These are phyloP conservation scores for Zosterops pallidus DNA, from an alignment of 2,113 vertebrate species.

Conservation along the genomic window DNA sequence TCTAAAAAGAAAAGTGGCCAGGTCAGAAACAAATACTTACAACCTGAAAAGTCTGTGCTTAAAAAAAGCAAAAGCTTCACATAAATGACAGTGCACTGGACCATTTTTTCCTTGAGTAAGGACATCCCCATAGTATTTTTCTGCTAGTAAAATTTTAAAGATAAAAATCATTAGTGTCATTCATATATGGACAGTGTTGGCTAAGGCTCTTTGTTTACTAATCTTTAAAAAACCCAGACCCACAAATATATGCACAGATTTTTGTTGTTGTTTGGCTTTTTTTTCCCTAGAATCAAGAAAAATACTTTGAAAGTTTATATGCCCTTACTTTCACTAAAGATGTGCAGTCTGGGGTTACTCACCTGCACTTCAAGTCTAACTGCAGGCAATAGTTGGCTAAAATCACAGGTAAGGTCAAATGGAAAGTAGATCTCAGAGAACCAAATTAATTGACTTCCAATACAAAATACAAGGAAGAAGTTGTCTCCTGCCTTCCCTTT, in stretches of 20 bases:
- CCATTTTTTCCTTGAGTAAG: slow-evolving; percentile 13
- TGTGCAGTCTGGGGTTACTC: neutral
- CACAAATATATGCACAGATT: neutral
- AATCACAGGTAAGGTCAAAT: slow-evolving; percentile 45
- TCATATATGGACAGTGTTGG: neutral
- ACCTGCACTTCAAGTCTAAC: neutral
- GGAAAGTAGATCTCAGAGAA: neutral
- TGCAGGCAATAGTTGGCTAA: neutral
- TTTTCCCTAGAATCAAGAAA: neutral
- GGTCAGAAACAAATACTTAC: slow-evolving; percentile 51
- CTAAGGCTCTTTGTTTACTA: neutral
- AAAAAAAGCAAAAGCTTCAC: slow-evolving; percentile 55
- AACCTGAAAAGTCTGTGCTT: slow-evolving; percentile 50
- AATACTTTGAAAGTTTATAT: neutral
- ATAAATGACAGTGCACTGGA: slow-evolving; percentile 34
- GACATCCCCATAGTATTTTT: neutral
- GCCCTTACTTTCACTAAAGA: neutral
- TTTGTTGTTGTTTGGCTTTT: neutral
- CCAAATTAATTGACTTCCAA: neutral
- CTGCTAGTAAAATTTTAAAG: neutral
- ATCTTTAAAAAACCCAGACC: neutral
- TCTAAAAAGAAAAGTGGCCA: slow-evolving; percentile 19
- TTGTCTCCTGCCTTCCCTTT: neutral
- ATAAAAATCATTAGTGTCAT: neutral
- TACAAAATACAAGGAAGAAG: neutral